Evolutionary conservation across 2,888 invertebrate genomes (phyloP).

Genomic region (Chymomyza procnemis): DNA sequence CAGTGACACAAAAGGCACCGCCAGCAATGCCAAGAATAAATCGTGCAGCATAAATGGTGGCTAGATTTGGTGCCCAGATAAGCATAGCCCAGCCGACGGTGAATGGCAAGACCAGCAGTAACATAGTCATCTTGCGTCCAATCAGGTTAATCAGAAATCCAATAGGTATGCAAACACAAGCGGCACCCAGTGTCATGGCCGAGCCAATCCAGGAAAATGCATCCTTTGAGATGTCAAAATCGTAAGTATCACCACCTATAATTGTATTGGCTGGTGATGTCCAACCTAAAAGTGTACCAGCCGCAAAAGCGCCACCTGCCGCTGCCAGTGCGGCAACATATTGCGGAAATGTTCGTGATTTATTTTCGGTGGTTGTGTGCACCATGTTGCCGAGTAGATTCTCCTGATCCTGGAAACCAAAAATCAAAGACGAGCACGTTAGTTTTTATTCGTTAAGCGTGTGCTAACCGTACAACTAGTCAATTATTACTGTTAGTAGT

Average conservation of each 20-base stretch:
- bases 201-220: conserved; percentile 87
- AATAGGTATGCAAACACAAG: conserved; percentile 85
- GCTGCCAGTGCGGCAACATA: conserved; percentile 80
- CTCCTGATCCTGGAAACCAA: conserved; percentile 70
- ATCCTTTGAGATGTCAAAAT: conserved; percentile 79
- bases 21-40: conserved; percentile 77
- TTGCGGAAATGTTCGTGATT: conserved; percentile 70
- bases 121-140: conserved; percentile 85
- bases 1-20: conserved; percentile 90
- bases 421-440: background rate
- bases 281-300: conserved; percentile 88
- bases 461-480: conserved; percentile 22
- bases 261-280: conserved; percentile 82
- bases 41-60: conserved; percentile 76
- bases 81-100: conserved; percentile 86
- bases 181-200: conserved; percentile 86
- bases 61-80: conserved; percentile 84
- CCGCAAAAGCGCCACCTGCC: conserved; percentile 88
- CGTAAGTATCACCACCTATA: conserved; percentile 76
- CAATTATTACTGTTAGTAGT: conserved; percentile 36
- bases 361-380: conserved; percentile 61
- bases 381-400: conserved; percentile 74
- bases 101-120: conserved; percentile 81
- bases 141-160: conserved; percentile 84
- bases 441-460: background rate